A percentile compares a stretch with the other conserved stretches of the same genome.
phyloP scores from a whole-genome alignment of 1,140 invertebrate genomes.

The Lepidotrigona ventralis region DNA sequence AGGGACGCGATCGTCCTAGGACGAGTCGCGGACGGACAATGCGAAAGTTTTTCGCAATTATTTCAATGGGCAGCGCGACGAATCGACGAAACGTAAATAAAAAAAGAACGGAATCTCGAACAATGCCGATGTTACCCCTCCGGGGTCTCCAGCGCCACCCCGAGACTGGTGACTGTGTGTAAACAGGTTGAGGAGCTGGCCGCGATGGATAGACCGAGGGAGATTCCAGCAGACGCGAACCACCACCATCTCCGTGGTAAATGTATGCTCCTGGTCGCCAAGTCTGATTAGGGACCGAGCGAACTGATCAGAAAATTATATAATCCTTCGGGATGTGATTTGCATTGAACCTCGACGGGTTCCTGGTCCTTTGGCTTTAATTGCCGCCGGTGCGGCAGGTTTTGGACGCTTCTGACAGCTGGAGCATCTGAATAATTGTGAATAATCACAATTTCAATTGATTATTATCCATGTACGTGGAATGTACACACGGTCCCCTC shows the following conservation, averaged over 20 bases:
- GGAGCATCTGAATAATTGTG: neutral
- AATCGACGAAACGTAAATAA: conserved; percentile 49
- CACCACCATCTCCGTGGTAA: neutral
- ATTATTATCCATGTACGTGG: too few species aligned
- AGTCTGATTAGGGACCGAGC: conserved; percentile 6
- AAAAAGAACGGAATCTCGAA: conserved; percentile 37
- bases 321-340: neutral
- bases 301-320: conserved; percentile 21
- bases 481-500: too few species aligned
- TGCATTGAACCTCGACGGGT: neutral
- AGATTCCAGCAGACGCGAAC: neutral
- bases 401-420: neutral
- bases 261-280: neutral
- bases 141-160: neutral
- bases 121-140: conserved; percentile 40
- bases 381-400: neutral
- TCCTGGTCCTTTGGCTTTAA: neutral
- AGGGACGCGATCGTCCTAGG: conserved; percentile 59
- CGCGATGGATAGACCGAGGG: neutral
- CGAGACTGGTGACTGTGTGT: conserved; percentile 37
- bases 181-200: conserved; percentile 41
- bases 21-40: conserved; percentile 52
- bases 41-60: conserved; percentile 51
- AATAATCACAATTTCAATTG: too few species aligned
- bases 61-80: conserved; percentile 48